phyloP scores from a whole-genome alignment of 2,113 vertebrate species.

The Leptodactylus fuscus region DNA sequence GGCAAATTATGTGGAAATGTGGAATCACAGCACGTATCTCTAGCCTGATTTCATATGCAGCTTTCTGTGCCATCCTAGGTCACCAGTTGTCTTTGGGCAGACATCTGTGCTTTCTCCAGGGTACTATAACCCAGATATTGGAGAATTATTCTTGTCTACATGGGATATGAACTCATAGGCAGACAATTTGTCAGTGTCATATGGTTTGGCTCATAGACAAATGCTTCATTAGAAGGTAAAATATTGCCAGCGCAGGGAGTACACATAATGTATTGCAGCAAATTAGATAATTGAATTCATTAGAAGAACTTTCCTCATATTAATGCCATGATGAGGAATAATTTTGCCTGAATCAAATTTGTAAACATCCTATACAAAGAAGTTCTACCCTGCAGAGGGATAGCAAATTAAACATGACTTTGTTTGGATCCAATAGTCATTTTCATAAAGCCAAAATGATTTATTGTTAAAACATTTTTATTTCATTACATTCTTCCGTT shows the following conservation, averaged over 20 bases:
- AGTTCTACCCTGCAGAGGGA: background rate
- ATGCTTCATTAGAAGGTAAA: conserved; percentile 25
- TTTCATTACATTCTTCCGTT: background rate
- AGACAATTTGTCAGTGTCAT: conserved; percentile 47
- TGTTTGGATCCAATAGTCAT: background rate
- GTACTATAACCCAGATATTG: conserved; percentile 29
- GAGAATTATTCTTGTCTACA: conserved; percentile 2
- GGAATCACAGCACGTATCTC: background rate
- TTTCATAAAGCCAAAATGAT: background rate
- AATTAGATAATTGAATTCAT: conserved; percentile 27
- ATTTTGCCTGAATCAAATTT: conserved; percentile 25
- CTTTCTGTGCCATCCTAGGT: conserved; percentile 1
- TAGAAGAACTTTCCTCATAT: conserved; percentile 12
- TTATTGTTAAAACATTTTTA: background rate
- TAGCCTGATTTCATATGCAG: background rate
- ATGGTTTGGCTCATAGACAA: conserved; percentile 34
- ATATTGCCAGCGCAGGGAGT: conserved; percentile 17
- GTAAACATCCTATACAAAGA: conserved; percentile 22
- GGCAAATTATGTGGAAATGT: conserved; percentile 18
- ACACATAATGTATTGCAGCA: conserved; percentile 27
- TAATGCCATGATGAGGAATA: background rate
- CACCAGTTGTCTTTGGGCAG: background rate
- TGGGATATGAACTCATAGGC: conserved; percentile 5
- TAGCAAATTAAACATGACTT: background rate
- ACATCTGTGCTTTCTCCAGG: conserved; percentile 27